A percentile compares a stretch with the other conserved stretches of the same genome.
phyloP scores from a whole-genome alignment of 2,797 vertebrate species.

The Pangasius krempfi region DNA sequence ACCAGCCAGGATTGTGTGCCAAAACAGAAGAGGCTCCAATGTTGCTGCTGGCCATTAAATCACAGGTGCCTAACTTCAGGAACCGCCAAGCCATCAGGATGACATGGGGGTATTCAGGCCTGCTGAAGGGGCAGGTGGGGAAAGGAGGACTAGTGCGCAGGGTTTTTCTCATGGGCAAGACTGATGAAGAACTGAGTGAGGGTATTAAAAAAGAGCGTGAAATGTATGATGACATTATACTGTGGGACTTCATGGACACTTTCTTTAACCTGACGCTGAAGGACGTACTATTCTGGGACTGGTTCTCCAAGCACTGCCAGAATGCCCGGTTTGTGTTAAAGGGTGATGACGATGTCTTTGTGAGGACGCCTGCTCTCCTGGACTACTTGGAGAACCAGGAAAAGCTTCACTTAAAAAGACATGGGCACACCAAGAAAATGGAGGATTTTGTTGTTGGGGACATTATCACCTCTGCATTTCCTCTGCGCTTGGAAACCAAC shows the following conservation, averaged over 20 bases:
- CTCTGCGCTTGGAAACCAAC: conserved; percentile 44
- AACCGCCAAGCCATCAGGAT: conserved; percentile 73
- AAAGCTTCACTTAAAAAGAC: neutral
- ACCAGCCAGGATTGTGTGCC: conserved; percentile 64
- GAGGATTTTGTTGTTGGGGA: conserved; percentile 72
- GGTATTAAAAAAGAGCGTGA: conserved; percentile 53
- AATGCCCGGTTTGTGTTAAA: conserved; percentile 71
- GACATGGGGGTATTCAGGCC: conserved; percentile 73
- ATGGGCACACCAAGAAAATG: conserved; percentile 15
- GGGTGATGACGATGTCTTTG: conserved; percentile 78
- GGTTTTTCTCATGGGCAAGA: conserved; percentile 75
- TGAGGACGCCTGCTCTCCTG: conserved; percentile 72
- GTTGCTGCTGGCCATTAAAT: conserved; percentile 77
- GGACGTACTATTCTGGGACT: conserved; percentile 77
- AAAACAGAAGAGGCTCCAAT: conserved; percentile 55
- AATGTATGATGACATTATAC: conserved; percentile 70
- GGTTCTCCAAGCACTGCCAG: conserved; percentile 67
- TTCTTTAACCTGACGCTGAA: conserved; percentile 81
- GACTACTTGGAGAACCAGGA: conserved; percentile 60
- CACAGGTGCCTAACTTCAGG: conserved; percentile 63
- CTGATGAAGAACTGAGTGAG: neutral
- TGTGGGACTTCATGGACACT: conserved; percentile 78
- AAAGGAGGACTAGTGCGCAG: conserved; percentile 65
- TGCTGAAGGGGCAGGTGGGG: conserved; percentile 53
- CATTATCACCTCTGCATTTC: conserved; percentile 61